A percentile compares a stretch with the other conserved stretches of the same genome.
Evolutionary conservation across 64 coral and sea anemone species (phyloP).

Genomic region (Porites lutea): DNA sequence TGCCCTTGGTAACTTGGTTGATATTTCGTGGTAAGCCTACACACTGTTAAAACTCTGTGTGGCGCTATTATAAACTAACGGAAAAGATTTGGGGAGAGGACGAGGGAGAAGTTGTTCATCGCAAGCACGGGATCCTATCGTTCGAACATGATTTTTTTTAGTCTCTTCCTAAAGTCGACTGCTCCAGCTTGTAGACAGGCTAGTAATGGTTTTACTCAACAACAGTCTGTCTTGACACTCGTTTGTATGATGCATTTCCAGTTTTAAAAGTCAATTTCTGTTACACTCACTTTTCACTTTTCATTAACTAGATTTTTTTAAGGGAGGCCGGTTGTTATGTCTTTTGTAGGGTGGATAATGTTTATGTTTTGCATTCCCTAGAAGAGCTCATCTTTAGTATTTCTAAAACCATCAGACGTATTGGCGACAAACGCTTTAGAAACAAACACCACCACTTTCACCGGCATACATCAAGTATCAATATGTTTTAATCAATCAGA

Average conservation of each 20-base stretch:
- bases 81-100: neutral
- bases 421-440: neutral
- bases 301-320: neutral
- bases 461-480: neutral
- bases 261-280: neutral
- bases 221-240: neutral
- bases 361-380: neutral
- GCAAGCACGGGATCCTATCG: neutral
- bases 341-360: neutral
- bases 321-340: conserved; percentile 7
- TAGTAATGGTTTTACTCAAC: neutral
- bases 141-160: too few species aligned
- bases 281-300: neutral
- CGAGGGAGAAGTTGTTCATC: too few species aligned
- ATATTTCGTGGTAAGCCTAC: neutral
- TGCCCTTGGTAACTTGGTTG: neutral
- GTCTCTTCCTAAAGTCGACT: neutral
- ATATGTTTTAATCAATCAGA: neutral
- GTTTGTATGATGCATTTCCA: neutral
- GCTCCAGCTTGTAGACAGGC: neutral
- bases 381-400: too few species aligned
- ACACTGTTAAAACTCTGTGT: neutral
- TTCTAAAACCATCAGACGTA: neutral
- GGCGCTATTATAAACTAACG: neutral
- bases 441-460: neutral